Evolutionary conservation across 2,888 invertebrate species (phyloP), one percentile per base, ranked within the genome.

Genomic region (Troilus luridus): DNA sequence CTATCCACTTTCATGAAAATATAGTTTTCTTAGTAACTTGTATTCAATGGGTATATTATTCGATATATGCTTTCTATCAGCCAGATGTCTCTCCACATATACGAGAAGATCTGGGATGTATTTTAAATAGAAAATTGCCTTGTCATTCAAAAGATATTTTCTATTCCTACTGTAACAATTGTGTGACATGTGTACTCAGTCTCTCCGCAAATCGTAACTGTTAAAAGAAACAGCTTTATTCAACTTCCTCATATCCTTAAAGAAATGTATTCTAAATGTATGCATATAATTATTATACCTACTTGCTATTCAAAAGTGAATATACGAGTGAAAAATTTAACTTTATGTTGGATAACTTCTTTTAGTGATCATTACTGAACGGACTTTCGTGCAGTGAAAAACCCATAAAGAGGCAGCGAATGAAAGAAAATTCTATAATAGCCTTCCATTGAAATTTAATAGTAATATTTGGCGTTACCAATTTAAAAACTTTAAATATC

Each of bases 71-170:
- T 14, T 67, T 12, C 24, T 0, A 67, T 67, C 11, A 3, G 11
- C 67, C 0, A 67, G 14, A 24, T 24, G 14, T 27, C 41, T 77
- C 17, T 7, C 41, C 41, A 41, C 24, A 77, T 77, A 41, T 8
- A 17, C 7, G 27, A 41, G 14, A 77, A 77, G 17, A 77, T 77
- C 17, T 77, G 10, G 9, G 17, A 77, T 27, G 24, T 41, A 27
- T 14, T 19, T 9, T 10, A 27, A 77, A 41, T 41, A 77, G 72
- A 41, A 77, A 77, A 77, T 77, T 41, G 27, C 72, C 27, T 41
- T 77, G 72, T 77, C 72, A 77, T 14, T 77, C 72, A 77, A 77
- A 77, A 24, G 14, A 77, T 41, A 77, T 77, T 41, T 77, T 19
- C 72, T 17, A 19, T 1, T 7, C 27, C 12, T 24, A 19, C 1